Conservation (phyloP, 2,888 invertebrate species). For the Oscheius sp. region DNA sequence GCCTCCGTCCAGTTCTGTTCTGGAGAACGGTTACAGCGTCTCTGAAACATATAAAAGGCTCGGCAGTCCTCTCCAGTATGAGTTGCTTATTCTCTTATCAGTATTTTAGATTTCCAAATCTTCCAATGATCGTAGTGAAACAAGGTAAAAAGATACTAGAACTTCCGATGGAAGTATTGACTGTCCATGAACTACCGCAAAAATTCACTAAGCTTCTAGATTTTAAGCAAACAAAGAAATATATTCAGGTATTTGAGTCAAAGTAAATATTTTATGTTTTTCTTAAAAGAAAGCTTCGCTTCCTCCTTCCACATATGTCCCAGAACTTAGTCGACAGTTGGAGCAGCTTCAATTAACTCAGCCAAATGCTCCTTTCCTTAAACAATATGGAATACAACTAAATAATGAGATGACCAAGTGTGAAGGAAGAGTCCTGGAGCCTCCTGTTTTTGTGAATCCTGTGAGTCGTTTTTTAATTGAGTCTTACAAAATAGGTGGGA, state of each 20-base stretch:
- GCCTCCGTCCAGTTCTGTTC: neutral
- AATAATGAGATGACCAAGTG: neutral
- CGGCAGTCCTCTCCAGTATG: neutral
- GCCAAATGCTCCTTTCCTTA: neutral
- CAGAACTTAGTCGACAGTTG: neutral
- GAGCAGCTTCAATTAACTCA: neutral
- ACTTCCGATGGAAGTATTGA: conserved; percentile 24
- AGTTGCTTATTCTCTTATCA: too few species aligned
- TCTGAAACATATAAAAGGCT: neutral
- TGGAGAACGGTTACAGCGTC: neutral
- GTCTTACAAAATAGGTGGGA: neutral
- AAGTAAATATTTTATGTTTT: neutral
- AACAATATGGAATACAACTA: neutral
- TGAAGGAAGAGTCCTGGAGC: neutral
- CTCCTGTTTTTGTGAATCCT: neutral
- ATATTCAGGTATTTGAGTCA: neutral
- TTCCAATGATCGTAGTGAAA: conserved; percentile 37
- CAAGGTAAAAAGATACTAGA: conserved; percentile 17
- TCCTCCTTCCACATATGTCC: neutral
- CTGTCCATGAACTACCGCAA: conserved; percentile 8
- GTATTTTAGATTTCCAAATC: conserved; percentile 25
- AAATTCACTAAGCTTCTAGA: neutral
- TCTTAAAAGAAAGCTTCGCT: conserved; percentile 9
- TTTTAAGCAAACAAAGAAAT: neutral
- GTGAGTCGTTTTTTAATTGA: neutral